Percentiles rank a stretch among this genome's conserved stretches.
These are phyloP conservation scores for Spatula versicolor DNA, from an alignment of 2,797 vertebrate species.

Conservation along the genomic window DNA sequence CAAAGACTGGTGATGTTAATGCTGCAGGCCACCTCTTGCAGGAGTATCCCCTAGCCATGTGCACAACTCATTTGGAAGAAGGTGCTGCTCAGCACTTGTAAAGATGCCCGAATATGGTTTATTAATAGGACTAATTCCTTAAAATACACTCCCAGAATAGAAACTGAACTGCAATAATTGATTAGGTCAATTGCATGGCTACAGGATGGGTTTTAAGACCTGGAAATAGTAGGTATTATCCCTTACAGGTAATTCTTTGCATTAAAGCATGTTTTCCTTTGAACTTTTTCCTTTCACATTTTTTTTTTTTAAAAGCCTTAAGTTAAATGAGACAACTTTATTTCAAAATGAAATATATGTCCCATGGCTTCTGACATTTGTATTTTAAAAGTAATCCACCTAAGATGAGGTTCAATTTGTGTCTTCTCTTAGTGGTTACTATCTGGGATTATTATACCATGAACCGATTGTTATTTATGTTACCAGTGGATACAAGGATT, in stretches of 20 bases:
- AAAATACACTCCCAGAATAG: neutral
- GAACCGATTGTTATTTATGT: constrained; percentile 58
- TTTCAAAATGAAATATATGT: neutral
- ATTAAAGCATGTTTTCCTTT: neutral
- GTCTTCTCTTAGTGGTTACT: neutral
- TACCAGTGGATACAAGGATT: constrained; percentile 68
- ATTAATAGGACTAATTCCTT: neutral
- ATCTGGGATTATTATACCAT: neutral
- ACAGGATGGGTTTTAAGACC: neutral
- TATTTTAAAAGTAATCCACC: neutral
- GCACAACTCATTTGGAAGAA: neutral
- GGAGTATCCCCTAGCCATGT: fast-evolving
- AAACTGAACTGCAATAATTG: neutral
- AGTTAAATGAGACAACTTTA: neutral
- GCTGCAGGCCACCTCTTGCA: neutral
- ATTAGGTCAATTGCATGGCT: neutral
- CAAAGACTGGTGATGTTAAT: neutral
- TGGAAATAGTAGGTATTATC: neutral
- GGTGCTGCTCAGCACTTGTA: neutral
- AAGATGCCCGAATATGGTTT: neutral
- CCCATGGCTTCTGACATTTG: neutral
- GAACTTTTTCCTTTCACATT: neutral
- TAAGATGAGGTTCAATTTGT: neutral
- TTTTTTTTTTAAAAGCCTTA: neutral
- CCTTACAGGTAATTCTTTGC: neutral